These are phyloP conservation scores for Drosophila anomelani DNA, from an alignment of 2,888 invertebrate species.

Conservation along the genomic window DNA sequence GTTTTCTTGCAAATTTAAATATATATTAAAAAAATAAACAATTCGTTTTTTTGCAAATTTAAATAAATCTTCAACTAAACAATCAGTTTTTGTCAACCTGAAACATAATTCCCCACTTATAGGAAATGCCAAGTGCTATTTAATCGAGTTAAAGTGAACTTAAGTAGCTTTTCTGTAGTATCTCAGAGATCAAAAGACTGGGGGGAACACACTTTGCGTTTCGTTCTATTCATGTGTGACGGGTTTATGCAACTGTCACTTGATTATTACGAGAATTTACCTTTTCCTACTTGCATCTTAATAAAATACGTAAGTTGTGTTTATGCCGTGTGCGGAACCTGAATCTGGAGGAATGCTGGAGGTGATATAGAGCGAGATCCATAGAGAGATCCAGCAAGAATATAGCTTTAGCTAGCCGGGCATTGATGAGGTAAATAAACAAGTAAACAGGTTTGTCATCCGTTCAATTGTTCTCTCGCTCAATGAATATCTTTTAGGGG, in stretches of 20 bases:
- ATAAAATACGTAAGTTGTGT: slow-evolving; percentile 13
- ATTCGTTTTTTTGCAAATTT: not conserved
- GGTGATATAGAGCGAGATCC: slow-evolving; percentile 5
- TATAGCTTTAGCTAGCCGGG: slow-evolving; percentile 2
- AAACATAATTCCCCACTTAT: not conserved
- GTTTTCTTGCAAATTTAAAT: too few relatives aligned
- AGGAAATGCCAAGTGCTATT: slow-evolving; percentile 5
- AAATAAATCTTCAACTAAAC: not conserved
- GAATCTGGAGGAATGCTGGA: slow-evolving; percentile 28
- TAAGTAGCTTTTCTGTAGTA: slow-evolving; percentile 17
- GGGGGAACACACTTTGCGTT: slow-evolving; percentile 6
- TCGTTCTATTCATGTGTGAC: slow-evolving; percentile 27
- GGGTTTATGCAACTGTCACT: slow-evolving; percentile 37
- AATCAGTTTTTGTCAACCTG: not conserved
- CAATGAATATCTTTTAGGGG: slow-evolving; percentile 27
- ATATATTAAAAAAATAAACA: too few relatives aligned
- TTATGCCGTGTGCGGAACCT: slow-evolving; percentile 11
- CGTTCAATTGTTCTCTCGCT: slow-evolving; percentile 28
- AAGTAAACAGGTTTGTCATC: slow-evolving; percentile 36
- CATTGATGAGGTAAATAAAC: slow-evolving; percentile 13
- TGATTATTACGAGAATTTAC: slow-evolving; percentile 7
- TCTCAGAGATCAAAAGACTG: slow-evolving; percentile 15
- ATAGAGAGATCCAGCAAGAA: slow-evolving; percentile 8
- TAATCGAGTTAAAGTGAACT: slow-evolving; percentile 20
- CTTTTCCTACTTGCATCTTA: slow-evolving; percentile 24